Conservation (phyloP, 2,888 invertebrate species). For the Helleia helle region DNA sequence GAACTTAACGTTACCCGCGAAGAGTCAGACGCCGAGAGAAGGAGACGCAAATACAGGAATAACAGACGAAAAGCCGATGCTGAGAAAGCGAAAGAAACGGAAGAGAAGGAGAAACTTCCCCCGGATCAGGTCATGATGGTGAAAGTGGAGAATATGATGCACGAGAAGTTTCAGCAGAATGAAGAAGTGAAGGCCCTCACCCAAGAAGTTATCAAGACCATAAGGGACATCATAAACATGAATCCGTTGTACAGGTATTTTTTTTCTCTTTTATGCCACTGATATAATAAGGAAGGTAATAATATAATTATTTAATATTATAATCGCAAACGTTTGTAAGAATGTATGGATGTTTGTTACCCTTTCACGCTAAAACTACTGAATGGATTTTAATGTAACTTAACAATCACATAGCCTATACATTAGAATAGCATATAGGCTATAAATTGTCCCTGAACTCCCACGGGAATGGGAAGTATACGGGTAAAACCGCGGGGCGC, state of each 20-base stretch:
- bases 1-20: slow-evolving; percentile 88
- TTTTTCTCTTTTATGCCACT: background rate
- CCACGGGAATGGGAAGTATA: too few relatives aligned
- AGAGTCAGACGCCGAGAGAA: slow-evolving; percentile 77
- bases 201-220: slow-evolving; percentile 97
- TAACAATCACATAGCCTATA: too few relatives aligned
- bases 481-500: too few relatives aligned
- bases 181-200: slow-evolving; percentile 97
- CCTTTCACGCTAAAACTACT: too few relatives aligned
- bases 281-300: too few relatives aligned
- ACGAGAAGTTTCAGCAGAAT: slow-evolving; percentile 90
- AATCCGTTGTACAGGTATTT: slow-evolving; percentile 90
- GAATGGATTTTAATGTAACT: too few relatives aligned
- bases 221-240: slow-evolving; percentile 96
- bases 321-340: too few relatives aligned
- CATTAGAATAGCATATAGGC: too few relatives aligned
- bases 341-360: too few relatives aligned
- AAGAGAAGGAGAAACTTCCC: slow-evolving; percentile 40
- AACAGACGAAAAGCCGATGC: slow-evolving; percentile 34
- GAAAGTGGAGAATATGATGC: slow-evolving; percentile 93
- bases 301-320: too few relatives aligned
- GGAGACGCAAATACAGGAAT: slow-evolving; percentile 64
- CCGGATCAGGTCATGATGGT: slow-evolving; percentile 84
- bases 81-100: slow-evolving; percentile 26
- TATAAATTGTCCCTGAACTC: too few relatives aligned